These are phyloP conservation scores for Penaeus vannamei DNA, from an alignment of 1,140 invertebrate species.

Conservation along the genomic window DNA sequence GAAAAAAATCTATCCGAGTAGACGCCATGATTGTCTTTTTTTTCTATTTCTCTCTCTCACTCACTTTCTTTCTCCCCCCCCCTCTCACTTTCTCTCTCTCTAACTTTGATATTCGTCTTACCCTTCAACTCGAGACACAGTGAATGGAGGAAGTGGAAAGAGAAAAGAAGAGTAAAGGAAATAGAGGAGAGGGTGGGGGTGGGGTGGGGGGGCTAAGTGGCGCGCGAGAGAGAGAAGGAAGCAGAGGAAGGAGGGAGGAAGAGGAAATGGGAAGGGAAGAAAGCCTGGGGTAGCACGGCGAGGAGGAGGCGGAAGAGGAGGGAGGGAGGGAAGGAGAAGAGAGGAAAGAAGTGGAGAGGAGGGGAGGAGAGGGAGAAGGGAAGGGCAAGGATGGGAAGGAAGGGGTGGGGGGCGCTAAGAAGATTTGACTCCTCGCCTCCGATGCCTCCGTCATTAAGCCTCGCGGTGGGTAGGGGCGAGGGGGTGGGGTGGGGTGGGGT, in stretches of 20 bases:
- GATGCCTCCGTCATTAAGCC: too few relatives aligned
- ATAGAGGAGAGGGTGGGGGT: neutral
- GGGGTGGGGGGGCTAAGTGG: constrained; percentile 22
- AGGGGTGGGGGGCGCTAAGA: neutral
- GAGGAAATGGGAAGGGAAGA: neutral
- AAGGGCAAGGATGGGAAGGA: neutral
- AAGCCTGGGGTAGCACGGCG: neutral
- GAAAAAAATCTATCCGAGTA: neutral
- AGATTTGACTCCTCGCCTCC: too few relatives aligned
- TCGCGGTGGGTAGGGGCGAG: neutral
- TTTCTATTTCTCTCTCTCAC: neutral
- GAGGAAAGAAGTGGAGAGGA: neutral
- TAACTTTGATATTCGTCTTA: neutral
- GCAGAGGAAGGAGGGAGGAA: neutral
- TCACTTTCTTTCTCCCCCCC: neutral
- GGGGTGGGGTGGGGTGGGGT: neutral
- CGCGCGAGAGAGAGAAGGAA: constrained; percentile 24
- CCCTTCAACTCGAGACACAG: neutral
- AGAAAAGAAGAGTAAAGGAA: neutral
- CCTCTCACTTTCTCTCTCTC: neutral
- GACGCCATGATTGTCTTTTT: neutral
- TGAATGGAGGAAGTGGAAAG: neutral
- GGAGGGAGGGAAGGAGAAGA: neutral
- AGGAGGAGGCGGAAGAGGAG: neutral
- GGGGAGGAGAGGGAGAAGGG: neutral